Percentiles rank a stretch among this genome's conserved stretches.
Evolutionary conservation across 2,888 invertebrate species (phyloP).

Genomic region (Physocephala rufipes): DNA sequence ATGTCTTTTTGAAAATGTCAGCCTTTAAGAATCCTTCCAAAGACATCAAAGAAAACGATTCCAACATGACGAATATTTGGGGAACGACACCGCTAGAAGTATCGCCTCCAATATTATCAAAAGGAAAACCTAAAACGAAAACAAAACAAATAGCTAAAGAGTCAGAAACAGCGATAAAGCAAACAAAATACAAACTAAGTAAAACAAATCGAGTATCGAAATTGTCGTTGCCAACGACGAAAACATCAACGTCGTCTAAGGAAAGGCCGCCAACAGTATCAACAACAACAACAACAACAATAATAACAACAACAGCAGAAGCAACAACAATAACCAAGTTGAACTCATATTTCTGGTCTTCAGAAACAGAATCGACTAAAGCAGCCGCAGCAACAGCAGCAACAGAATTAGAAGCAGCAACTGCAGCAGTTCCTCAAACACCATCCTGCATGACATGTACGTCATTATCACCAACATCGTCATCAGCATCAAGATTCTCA

Average conservation of each 20-base stretch:
- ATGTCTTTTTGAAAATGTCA: too few species aligned
- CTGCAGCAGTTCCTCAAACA: constrained; percentile 1
- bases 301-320: background rate
- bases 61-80: constrained; percentile 35
- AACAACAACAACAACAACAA: constrained; percentile 14
- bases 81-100: constrained; percentile 23
- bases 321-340: too few species aligned
- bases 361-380: background rate
- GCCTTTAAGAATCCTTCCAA: constrained; percentile 15
- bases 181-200: constrained; percentile 5
- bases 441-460: constrained; percentile 1
- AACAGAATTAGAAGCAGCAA: background rate
- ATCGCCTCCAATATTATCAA: constrained; percentile 26
- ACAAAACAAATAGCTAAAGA: constrained; percentile 30
- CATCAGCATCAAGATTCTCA: constrained; percentile 33
- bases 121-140: constrained; percentile 29
- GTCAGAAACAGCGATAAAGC: constrained; percentile 14
- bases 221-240: constrained; percentile 23
- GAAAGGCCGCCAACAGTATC: constrained; percentile 28
- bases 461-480: constrained; percentile 28
- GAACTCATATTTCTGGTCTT: background rate
- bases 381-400: constrained; percentile 4
- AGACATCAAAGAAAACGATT: constrained; percentile 37
- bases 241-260: constrained; percentile 10
- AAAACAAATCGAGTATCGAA: constrained; percentile 18